phyloP scores from a whole-genome alignment of 2,113 vertebrate species.

The Antigone vipio region DNA sequence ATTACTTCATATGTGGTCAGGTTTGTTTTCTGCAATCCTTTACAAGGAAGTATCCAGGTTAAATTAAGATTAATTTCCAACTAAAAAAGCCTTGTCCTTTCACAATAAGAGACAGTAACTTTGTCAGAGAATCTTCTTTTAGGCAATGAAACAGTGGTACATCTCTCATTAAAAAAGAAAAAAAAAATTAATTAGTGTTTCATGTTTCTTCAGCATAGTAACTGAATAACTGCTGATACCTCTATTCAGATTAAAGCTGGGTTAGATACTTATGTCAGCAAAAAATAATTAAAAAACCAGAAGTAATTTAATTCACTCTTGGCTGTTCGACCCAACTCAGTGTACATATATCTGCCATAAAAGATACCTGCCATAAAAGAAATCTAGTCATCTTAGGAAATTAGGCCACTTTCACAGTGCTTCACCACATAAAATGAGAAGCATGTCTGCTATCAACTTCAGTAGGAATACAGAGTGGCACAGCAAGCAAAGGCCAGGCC shows the following conservation, averaged over 20 bases:
- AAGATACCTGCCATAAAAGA: neutral
- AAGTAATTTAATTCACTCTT: neutral
- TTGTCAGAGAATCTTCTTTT: neutral
- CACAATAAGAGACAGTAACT: neutral
- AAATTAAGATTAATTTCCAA: neutral
- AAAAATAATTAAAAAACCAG: neutral
- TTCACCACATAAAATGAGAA: neutral
- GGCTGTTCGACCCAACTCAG: neutral
- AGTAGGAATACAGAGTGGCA: neutral
- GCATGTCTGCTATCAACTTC: neutral
- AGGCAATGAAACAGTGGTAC: neutral
- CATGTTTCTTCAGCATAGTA: neutral
- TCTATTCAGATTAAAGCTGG: slow-evolving; percentile 5
- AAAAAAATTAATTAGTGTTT: neutral
- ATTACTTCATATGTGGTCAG: neutral
- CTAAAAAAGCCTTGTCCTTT: neutral
- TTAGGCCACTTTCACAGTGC: neutral
- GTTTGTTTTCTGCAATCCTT: neutral
- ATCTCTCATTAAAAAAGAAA: neutral
- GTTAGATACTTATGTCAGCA: neutral
- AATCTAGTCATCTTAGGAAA: neutral
- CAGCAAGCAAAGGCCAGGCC: neutral
- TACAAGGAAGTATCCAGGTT: neutral
- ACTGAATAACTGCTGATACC: neutral
- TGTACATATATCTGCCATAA: neutral